Evolutionary conservation across 2,113 vertebrate species (phyloP).

Genomic region (Macrotis lagotis): DNA sequence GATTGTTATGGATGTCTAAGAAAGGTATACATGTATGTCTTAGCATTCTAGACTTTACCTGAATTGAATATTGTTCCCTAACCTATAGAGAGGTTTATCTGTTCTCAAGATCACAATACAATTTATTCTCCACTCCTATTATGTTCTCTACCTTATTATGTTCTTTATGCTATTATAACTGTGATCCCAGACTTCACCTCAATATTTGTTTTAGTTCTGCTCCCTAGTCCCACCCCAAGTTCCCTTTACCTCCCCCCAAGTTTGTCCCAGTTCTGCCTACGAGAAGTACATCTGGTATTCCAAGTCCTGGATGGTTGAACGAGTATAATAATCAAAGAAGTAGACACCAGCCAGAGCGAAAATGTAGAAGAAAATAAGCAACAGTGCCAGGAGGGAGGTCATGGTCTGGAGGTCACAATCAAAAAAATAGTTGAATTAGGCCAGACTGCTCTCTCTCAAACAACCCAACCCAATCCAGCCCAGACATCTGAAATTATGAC

Average conservation of each 20-base stretch:
- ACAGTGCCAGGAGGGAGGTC: slow-evolving; percentile 79
- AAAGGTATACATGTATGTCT: background rate
- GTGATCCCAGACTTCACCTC: background rate
- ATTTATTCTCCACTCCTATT: background rate
- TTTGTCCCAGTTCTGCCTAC: slow-evolving; percentile 47
- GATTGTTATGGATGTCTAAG: background rate
- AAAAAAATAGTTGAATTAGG: slow-evolving; percentile 18
- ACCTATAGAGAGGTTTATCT: background rate
- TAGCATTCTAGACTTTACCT: slow-evolving; percentile 32
- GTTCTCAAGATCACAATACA: slow-evolving; percentile 34
- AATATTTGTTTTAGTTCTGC: background rate
- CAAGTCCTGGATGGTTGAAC: slow-evolving; percentile 58
- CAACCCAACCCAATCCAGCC: slow-evolving; percentile 22
- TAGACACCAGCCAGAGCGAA: slow-evolving; percentile 79
- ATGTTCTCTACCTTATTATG: slow-evolving; percentile 10
- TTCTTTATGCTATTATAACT: slow-evolving; percentile 7
- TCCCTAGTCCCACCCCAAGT: slow-evolving; percentile 23
- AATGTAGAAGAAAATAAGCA: slow-evolving; percentile 79
- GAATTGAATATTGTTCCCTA: slow-evolving; percentile 2
- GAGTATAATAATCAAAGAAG: slow-evolving; percentile 78
- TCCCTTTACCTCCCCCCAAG: slow-evolving; percentile 2
- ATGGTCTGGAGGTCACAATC: slow-evolving; percentile 71
- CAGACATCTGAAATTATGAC: background rate
- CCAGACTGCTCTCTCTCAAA: background rate
- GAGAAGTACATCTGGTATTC: slow-evolving; percentile 72